A percentile compares a stretch with the other conserved stretches of the same genome.
Conservation (phyloP, 2,113 vertebrate species). For the Australoheros scitulus region DNA sequence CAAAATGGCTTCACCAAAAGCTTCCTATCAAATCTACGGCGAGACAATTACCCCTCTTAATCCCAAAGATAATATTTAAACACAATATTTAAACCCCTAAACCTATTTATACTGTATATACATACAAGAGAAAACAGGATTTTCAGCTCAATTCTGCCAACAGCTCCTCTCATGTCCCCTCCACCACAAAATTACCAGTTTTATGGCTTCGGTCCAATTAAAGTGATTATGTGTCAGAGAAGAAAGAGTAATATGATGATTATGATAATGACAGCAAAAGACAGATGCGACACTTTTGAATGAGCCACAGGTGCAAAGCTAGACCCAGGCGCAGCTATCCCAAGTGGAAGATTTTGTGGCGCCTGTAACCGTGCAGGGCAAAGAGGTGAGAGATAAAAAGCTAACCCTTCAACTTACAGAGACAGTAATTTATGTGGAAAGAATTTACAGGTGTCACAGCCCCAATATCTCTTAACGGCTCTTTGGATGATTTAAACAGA, state of each 20-base stretch:
- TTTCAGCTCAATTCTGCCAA: constrained; percentile 30
- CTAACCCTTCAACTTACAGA: constrained; percentile 30
- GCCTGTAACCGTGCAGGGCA: not conserved
- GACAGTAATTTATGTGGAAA: constrained; percentile 22
- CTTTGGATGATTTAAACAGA: constrained; percentile 20
- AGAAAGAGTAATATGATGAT: constrained; percentile 52
- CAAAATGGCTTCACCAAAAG: constrained; percentile 35
- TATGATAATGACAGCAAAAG: constrained; percentile 49
- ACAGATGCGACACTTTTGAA: constrained; percentile 34
- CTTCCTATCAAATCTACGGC: constrained; percentile 24
- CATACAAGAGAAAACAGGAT: constrained; percentile 27
- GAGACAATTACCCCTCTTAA: constrained; percentile 40
- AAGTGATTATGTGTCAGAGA: constrained; percentile 52
- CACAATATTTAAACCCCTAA: constrained; percentile 29
- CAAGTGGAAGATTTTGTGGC: not conserved
- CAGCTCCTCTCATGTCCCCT: constrained; percentile 7
- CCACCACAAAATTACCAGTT: constrained; percentile 20
- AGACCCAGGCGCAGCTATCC: constrained; percentile 6
- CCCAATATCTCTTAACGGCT: constrained; percentile 34
- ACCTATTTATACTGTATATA: constrained; percentile 13
- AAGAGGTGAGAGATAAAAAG: constrained; percentile 31
- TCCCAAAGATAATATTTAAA: constrained; percentile 37
- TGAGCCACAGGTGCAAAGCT: constrained; percentile 55
- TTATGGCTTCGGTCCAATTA: constrained; percentile 59
- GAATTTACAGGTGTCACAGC: constrained; percentile 30